phyloP scores from a whole-genome alignment of 2,888 invertebrate genomes.

The Anarsia innoxiella region DNA sequence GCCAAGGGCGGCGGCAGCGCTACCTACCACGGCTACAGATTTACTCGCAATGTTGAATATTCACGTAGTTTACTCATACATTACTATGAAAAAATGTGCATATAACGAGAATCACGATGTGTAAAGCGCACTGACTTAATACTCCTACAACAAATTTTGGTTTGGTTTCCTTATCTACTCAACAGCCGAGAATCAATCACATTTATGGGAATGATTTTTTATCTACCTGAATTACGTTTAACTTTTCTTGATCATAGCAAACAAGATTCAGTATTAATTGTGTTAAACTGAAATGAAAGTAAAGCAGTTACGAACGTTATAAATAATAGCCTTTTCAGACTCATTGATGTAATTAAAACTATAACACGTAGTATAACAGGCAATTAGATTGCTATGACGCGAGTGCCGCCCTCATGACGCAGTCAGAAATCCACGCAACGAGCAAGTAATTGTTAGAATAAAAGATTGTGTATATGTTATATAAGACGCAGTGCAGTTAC shows the following conservation, averaged over 20 bases:
- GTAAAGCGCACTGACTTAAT: constrained; percentile 47
- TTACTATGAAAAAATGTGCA: constrained; percentile 51
- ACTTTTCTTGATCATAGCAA: too few species aligned
- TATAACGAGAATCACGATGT: constrained; percentile 44
- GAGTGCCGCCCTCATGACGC: constrained; percentile 36
- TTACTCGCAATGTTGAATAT: constrained; percentile 38
- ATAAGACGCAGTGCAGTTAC: too few species aligned
- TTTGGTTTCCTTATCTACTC: too few species aligned
- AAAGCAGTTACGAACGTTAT: too few species aligned
- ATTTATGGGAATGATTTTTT: too few species aligned
- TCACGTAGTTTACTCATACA: constrained; percentile 41
- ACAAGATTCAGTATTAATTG: too few species aligned
- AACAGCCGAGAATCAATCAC: too few species aligned
- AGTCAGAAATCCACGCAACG: constrained; percentile 30
- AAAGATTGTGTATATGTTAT: too few species aligned
- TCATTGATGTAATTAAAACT: constrained; percentile 16
- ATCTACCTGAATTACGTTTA: too few species aligned
- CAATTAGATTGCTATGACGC: constrained; percentile 48
- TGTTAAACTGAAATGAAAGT: too few species aligned
- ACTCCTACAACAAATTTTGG: constrained; percentile 2
- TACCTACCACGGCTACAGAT: constrained; percentile 19
- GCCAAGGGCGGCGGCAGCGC: constrained; percentile 31
- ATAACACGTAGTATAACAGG: constrained; percentile 35
- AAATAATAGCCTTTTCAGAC: too few species aligned
- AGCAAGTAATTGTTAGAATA: constrained; percentile 23